Evolutionary conservation across 2,797 vertebrate species (phyloP).

Genomic region (Danio jaintianensis): DNA sequence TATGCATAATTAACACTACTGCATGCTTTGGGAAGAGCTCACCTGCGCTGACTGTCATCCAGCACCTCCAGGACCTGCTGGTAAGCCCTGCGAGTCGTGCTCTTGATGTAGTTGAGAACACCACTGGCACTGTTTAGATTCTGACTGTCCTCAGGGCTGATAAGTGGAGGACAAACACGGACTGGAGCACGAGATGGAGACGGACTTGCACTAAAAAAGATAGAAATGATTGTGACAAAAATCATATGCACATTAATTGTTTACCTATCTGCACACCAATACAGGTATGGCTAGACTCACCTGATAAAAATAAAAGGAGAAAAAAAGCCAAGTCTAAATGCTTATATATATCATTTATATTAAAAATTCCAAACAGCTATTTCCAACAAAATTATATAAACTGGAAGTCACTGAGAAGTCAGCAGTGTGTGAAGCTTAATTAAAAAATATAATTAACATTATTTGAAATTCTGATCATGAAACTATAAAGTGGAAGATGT

Average conservation of each 20-base stretch:
- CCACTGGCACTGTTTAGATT: conserved; percentile 90
- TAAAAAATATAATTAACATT: not conserved
- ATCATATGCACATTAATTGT: not conserved
- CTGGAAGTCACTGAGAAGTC: not conserved
- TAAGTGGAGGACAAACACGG: conserved; percentile 88
- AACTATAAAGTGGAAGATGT: not conserved
- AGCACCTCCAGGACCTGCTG: conserved; percentile 96
- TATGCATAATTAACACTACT: conserved; percentile 10
- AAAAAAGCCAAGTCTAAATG: not conserved
- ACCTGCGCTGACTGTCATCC: conserved; percentile 92
- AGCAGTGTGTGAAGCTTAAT: not conserved
- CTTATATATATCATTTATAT: not conserved
- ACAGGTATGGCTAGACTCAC: not conserved
- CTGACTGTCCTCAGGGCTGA: conserved; percentile 88
- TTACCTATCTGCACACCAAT: not conserved
- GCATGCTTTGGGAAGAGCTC: conserved; percentile 74
- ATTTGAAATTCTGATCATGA: not conserved
- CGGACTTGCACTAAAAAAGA: conserved; percentile 86
- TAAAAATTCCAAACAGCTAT: too few species aligned
- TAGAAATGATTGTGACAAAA: conserved; percentile 10
- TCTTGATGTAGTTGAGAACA: conserved; percentile 94
- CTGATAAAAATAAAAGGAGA: not conserved
- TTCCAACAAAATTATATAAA: not conserved
- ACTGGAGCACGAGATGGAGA: conserved; percentile 82
- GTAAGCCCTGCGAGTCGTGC: conserved; percentile 94